phyloP scores from a whole-genome alignment of 1,140 invertebrate genomes.

The Philotrypesis tridentata region DNA sequence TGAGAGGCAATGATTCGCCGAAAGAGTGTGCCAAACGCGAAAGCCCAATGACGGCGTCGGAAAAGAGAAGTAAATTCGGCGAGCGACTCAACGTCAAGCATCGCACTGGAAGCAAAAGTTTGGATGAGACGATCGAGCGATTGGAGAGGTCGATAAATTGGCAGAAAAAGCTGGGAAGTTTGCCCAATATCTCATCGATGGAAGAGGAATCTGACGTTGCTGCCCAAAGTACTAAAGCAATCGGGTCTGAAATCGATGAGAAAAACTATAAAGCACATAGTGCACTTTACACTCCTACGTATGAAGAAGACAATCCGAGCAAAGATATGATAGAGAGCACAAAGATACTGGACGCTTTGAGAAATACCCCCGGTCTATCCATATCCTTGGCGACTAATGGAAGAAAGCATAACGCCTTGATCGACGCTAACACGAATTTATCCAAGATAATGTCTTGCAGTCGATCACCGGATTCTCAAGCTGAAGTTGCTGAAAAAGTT shows the following conservation, averaged over 20 bases:
- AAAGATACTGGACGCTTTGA: conserved; percentile 64
- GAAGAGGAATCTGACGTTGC: background rate
- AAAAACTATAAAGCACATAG: background rate
- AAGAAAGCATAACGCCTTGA: conserved; percentile 45
- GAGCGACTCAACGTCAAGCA: background rate
- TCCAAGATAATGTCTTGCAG: conserved; percentile 50
- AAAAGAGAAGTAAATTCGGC: conserved; percentile 12
- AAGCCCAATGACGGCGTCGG: background rate
- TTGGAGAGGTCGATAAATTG: conserved; percentile 39
- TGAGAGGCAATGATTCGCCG: background rate
- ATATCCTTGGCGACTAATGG: conserved; percentile 62
- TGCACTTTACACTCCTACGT: background rate
- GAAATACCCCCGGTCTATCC: conserved; percentile 67
- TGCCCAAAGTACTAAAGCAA: background rate
- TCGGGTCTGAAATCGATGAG: background rate
- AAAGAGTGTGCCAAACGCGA: background rate
- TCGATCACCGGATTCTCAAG: conserved; percentile 66
- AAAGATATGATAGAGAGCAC: conserved; percentile 59
- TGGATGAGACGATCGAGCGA: conserved; percentile 38
- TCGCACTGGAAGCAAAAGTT: conserved; percentile 31
- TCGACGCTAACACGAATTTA: background rate
- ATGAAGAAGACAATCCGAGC: background rate
- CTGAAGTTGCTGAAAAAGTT: conserved; percentile 53
- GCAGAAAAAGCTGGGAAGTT: conserved; percentile 6
- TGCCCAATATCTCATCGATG: conserved; percentile 1